These are phyloP conservation scores for Sphenodon punctatus DNA, from an alignment of 2,797 vertebrate species.

Conservation along the genomic window DNA sequence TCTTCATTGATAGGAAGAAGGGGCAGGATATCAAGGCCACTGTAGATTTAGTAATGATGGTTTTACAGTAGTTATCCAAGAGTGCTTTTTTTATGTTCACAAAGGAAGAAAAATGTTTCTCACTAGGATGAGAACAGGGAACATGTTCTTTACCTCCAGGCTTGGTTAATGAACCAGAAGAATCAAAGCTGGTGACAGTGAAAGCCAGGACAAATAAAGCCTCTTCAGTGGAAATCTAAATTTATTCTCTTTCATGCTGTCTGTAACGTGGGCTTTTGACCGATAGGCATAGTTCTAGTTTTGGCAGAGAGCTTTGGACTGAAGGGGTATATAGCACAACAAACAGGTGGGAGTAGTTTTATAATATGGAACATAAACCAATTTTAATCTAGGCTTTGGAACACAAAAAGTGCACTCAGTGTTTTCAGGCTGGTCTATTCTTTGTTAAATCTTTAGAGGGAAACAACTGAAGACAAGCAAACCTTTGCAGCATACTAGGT, in stretches of 20 bases:
- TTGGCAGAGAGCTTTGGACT: too few species aligned
- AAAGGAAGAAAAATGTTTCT: too few species aligned
- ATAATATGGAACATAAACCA: too few species aligned
- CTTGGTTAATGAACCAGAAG: neutral
- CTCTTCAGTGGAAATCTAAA: too few species aligned
- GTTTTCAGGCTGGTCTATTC: neutral
- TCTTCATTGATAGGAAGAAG: too few species aligned
- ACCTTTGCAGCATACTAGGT: neutral
- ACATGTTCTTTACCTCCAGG: neutral
- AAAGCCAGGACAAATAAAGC: neutral
- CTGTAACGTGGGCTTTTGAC: neutral
- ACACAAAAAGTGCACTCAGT: accelerated
- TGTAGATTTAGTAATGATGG: too few species aligned
- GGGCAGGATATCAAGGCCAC: too few species aligned
- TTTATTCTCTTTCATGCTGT: too few species aligned
- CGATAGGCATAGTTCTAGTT: too few species aligned
- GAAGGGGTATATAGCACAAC: too few species aligned
- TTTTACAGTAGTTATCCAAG: neutral
- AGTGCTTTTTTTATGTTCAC: neutral
- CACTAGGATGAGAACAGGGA: neutral
- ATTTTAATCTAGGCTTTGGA: neutral
- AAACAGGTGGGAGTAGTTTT: too few species aligned
- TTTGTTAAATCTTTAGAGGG: neutral
- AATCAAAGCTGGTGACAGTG: neutral
- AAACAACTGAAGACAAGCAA: neutral